Evolutionary conservation across 2,888 invertebrate species (phyloP).

Genomic region (Morpho achilles): DNA sequence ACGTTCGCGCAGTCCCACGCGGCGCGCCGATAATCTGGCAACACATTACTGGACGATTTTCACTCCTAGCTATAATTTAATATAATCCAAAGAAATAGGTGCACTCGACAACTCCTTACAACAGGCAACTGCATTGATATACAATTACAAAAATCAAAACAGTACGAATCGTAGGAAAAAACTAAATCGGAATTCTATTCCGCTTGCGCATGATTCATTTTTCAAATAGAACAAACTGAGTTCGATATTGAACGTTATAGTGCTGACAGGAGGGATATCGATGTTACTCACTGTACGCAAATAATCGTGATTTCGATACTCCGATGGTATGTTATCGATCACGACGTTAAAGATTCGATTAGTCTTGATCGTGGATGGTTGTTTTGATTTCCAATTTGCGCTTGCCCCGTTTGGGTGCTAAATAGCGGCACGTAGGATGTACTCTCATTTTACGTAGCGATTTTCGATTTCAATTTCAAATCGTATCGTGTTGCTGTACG

Average conservation of each 20-base stretch:
- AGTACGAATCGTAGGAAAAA: background rate
- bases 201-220: conserved; percentile 39
- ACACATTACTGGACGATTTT: conserved; percentile 77
- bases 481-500: conserved; percentile 25
- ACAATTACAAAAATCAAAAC: conserved; percentile 7
- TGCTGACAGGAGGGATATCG: conserved; percentile 8
- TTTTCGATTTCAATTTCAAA: conserved; percentile 58
- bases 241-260: conserved; percentile 16
- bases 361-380: conserved; percentile 73
- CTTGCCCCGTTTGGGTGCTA: conserved; percentile 72
- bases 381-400: conserved; percentile 79
- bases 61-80: conserved; percentile 78
- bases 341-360: conserved; percentile 72
- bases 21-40: conserved; percentile 67
- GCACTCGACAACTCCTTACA: conserved; percentile 42
- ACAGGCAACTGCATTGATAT: conserved; percentile 23
- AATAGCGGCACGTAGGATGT: conserved; percentile 72
- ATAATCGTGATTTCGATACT: conserved; percentile 75
- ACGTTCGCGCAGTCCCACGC: conserved; percentile 69
- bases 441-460: conserved; percentile 56
- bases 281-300: conserved; percentile 43
- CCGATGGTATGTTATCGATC: conserved; percentile 73
- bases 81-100: conserved; percentile 78
- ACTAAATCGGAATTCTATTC: conserved; percentile 25
- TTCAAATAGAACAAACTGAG: conserved; percentile 32